These are phyloP conservation scores for Tauraco hartlaubi DNA, from an alignment of 2,797 vertebrate genomes.

Conservation along the genomic window DNA sequence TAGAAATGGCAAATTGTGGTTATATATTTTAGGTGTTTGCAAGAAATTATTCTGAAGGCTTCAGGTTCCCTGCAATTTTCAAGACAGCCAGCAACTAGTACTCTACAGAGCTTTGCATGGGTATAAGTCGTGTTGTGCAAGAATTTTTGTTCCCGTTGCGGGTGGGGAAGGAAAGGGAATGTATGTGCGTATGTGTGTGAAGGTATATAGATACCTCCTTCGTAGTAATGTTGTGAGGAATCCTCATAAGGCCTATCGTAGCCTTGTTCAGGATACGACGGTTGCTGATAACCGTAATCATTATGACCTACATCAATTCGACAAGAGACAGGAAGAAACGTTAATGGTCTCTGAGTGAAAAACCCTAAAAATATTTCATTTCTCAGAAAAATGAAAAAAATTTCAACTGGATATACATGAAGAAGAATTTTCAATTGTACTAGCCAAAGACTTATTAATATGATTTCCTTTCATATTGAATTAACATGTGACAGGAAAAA, in stretches of 20 bases:
- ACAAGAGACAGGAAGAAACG: slow-evolving; percentile 89
- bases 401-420: slow-evolving; percentile 84
- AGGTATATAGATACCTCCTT: slow-evolving; percentile 90
- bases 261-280: slow-evolving; percentile 90
- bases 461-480: slow-evolving; percentile 75
- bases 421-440: slow-evolving; percentile 80
- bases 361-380: slow-evolving; percentile 81
- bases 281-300: slow-evolving; percentile 90
- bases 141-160: slow-evolving; percentile 64
- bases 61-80: slow-evolving; percentile 74
- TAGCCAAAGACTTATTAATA: slow-evolving; percentile 80
- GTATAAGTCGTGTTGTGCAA: slow-evolving; percentile 76
- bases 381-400: slow-evolving; percentile 82
- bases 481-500: slow-evolving; percentile 74
- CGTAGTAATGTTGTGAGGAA: slow-evolving; percentile 89
- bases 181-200: slow-evolving; percentile 82
- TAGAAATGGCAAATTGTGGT: slow-evolving; percentile 81
- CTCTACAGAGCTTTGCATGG: slow-evolving; percentile 80
- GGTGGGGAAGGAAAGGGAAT: slow-evolving; percentile 75
- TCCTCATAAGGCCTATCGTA: slow-evolving; percentile 92
- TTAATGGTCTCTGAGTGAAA: slow-evolving; percentile 88
- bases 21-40: slow-evolving; percentile 79
- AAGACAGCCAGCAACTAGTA: slow-evolving; percentile 82
- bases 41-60: slow-evolving; percentile 77
- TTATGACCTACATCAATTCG: slow-evolving; percentile 90